Evolutionary conservation across 2,888 invertebrate genomes (phyloP), one percentile per base, ranked within the genome.

Genomic region (Aspidiotus rigidus): DNA sequence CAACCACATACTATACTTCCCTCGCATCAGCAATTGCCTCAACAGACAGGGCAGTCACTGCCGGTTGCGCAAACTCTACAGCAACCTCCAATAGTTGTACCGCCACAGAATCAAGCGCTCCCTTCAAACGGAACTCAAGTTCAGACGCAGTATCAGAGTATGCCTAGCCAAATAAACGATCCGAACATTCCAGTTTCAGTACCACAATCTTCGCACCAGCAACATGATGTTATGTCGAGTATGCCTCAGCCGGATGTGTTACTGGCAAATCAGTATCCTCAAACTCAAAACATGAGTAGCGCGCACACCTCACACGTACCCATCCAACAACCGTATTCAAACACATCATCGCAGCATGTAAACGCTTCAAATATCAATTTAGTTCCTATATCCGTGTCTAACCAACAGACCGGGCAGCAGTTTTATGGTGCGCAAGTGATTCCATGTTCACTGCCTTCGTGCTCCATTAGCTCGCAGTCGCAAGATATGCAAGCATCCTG

Each of bases 51-150:
- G 41, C 71, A 67, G 55, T 57, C 70, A 16, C 61, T 81, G 79
- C 78, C 81, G 70, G 69, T 73, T 71, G 71, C 64, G 64, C 73
- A 72, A 69, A 81, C 78, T 78, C 80, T 73, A 74, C 82, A 72
- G 80, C 81, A 72, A 75, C 28, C 28, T 28, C 28, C 77, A 70
- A 54, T 62, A 72, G 55, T 70, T 72, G 49, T 15, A 28, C 49
- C 49, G n/a, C 53, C 39, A 9, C 63, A 62, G 28, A 28, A 5
- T 28, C 28, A 28, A 28, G 28, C 2, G 28, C 28, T 28, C 28
- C 28, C 28, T 28, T 28, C 62, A 17, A 54, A 69, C 42, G 62
- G 57, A 16, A 56, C 28, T 16, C 56, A 62, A 55, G 49, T 70
- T 62, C 71, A 71, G 42, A 62, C 39, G 13, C 71, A 76, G 73